These are phyloP conservation scores for Digitonthophagus gazella DNA, from an alignment of 2,888 invertebrate genomes.

Conservation along the genomic window DNA sequence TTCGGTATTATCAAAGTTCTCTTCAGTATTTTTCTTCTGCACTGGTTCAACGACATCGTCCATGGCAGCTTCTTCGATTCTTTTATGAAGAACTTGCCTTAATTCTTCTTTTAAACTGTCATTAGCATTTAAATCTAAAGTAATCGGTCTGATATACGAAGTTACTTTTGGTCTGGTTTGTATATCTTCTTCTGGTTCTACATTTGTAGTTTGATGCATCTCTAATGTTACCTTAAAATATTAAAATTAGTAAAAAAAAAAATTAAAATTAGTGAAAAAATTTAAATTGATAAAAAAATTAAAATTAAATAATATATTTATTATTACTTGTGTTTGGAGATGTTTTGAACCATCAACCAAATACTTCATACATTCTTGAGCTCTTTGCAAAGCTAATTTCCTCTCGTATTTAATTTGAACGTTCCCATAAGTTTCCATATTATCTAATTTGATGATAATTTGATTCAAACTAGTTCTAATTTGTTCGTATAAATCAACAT, in stretches of 20 bases:
- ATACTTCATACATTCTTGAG: slow-evolving; percentile 25
- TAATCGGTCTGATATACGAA: slow-evolving; percentile 20
- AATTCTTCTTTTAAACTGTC: slow-evolving; percentile 26
- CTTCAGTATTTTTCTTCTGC: not conserved
- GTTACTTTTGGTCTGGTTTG: not conserved
- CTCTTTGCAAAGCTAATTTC: slow-evolving; percentile 24
- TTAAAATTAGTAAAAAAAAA: too few relatives aligned
- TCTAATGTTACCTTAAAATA: slow-evolving; percentile 3
- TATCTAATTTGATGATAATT: slow-evolving; percentile 24
- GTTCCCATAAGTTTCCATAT: slow-evolving; percentile 24
- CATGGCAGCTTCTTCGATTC: slow-evolving; percentile 25
- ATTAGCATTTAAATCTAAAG: slow-evolving; percentile 25
- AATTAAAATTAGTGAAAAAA: too few relatives aligned
- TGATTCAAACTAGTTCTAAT: slow-evolving; percentile 20
- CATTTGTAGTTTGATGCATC: not conserved
- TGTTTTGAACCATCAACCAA: slow-evolving; percentile 16
- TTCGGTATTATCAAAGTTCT: slow-evolving; percentile 23
- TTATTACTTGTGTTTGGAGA: not conserved
- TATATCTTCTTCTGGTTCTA: slow-evolving; percentile 11
- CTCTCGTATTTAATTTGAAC: slow-evolving; percentile 25
- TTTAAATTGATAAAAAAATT: too few relatives aligned
- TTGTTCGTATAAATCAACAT: slow-evolving; percentile 20
- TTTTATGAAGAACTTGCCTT: slow-evolving; percentile 21
- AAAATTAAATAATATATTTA: too few relatives aligned
- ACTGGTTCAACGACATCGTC: slow-evolving; percentile 14